Base-by-base conservation (phyloP, 2,888 invertebrate genomes). In the Stenodera caucasica region DNA sequence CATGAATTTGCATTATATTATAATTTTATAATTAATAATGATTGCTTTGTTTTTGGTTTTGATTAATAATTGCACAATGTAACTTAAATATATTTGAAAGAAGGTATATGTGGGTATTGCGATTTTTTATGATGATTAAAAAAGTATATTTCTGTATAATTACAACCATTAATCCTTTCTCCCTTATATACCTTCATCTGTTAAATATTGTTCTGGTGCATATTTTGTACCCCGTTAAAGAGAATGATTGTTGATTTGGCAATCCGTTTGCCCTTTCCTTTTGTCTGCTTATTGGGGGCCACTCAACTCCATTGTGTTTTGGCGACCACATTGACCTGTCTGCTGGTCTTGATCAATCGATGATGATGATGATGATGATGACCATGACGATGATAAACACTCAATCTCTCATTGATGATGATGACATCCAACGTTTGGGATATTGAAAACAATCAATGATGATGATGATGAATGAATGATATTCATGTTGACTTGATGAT, bases 271-370 rank as follows among this genome's bases (percentile, higher is more conserved):
- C 84, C 84, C 84, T 85, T 84, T 84, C 83, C 83, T 84, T 45
- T 83, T 85, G 84, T 85, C 84, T 85, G 85, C 84, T 85, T 85
- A 84, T 84, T 84, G 84, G 84, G 82, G 82, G 82, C 82, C 80
- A 81, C 81, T 64, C 74, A 75, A 64, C 82, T 81, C 81, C 81
- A 81, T 81, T 80, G 79, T 80, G 78, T 80, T 78, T 81, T 80
- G 81, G 81, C 81, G 69, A 64, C 67, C 45, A 29, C 40, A 57
- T 53, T 57, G 50, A 57, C 52, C 62, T 26, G 53, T 30, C 55
- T 61, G 58, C 61, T 49, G 59, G 83, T 75, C 65, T 84, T 59
- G 53, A 55, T 57, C 61, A 35, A 26, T 52, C 50, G 72, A 63
- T 66, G 62, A 64, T 64, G 70, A 67, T 67, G 73, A 73, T 72